Conservation (phyloP, 64 coral and sea anemone genomes). For the Pachyseris speciosa region DNA sequence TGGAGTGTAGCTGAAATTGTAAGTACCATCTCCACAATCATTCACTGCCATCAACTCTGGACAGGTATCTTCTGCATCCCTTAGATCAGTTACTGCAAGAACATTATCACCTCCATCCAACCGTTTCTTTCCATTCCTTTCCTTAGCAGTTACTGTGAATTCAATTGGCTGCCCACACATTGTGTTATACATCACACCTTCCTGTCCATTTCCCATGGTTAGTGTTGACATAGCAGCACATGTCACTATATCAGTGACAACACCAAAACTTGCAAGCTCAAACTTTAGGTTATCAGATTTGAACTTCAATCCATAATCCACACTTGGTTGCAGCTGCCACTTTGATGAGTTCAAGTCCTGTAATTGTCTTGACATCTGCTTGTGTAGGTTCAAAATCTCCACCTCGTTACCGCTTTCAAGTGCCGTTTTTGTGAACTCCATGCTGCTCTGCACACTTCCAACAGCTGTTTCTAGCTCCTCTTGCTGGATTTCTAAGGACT, state of each 20-base stretch:
- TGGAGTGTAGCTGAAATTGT: background rate
- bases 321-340: slow-evolving; percentile 52
- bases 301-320: background rate
- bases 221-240: slow-evolving; percentile 9
- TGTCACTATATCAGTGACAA: background rate
- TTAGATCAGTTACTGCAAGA: background rate
- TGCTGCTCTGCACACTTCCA: background rate
- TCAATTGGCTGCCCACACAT: slow-evolving; percentile 40
- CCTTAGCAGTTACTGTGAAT: slow-evolving; percentile 8
- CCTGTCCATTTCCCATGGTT: slow-evolving; percentile 31
- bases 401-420: background rate
- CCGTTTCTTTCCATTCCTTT: background rate
- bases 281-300: background rate
- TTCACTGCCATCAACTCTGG: background rate
- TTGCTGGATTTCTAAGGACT: background rate
- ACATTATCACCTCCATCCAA: background rate
- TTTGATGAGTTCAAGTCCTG: slow-evolving; percentile 16
- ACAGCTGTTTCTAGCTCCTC: background rate
- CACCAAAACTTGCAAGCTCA: slow-evolving; percentile 15
- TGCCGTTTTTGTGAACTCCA: background rate
- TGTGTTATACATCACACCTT: slow-evolving; percentile 57
- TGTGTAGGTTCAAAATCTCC: background rate
- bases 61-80: no score
- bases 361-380: background rate
- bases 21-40: background rate